Evolutionary conservation across 2,113 vertebrate genomes (phyloP).

Genomic region (Nibea coibor): DNA sequence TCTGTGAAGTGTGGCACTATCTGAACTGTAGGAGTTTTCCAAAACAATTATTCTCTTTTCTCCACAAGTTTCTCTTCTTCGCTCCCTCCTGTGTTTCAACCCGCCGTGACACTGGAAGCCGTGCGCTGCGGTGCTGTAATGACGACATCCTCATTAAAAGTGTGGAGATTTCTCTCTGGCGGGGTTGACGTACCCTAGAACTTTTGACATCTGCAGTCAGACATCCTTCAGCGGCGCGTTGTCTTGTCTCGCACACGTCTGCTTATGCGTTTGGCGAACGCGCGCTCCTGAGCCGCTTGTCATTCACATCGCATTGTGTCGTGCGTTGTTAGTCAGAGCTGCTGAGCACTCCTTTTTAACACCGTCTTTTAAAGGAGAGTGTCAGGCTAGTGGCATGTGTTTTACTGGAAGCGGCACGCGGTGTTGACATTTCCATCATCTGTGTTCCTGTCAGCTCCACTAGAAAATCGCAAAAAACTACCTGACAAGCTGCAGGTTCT

Average conservation of each 20-base stretch:
- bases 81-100: background rate
- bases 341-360: constrained; percentile 11
- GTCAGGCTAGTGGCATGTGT: constrained; percentile 45
- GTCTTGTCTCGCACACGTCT: constrained; percentile 33
- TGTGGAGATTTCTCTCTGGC: constrained; percentile 11
- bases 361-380: constrained; percentile 13
- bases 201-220: constrained; percentile 39
- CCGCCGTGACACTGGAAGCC: background rate
- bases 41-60: constrained; percentile 20
- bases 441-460: constrained; percentile 42
- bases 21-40: constrained; percentile 12
- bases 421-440: constrained; percentile 57
- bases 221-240: constrained; percentile 15
- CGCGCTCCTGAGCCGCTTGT: constrained; percentile 36
- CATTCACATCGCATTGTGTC: constrained; percentile 32
- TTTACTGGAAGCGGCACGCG: constrained; percentile 46
- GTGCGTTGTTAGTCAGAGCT: constrained; percentile 27
- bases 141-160: constrained; percentile 32
- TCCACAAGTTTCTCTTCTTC: constrained; percentile 18
- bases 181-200: constrained; percentile 4
- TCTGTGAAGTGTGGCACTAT: background rate
- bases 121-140: background rate
- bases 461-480: constrained; percentile 37
- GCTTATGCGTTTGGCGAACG: constrained; percentile 29
- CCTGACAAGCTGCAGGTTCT: constrained; percentile 46